Percentiles rank a stretch among this genome's conserved stretches.
phyloP scores from a whole-genome alignment of 2,113 vertebrate species.

The Colossoma macropomum region DNA sequence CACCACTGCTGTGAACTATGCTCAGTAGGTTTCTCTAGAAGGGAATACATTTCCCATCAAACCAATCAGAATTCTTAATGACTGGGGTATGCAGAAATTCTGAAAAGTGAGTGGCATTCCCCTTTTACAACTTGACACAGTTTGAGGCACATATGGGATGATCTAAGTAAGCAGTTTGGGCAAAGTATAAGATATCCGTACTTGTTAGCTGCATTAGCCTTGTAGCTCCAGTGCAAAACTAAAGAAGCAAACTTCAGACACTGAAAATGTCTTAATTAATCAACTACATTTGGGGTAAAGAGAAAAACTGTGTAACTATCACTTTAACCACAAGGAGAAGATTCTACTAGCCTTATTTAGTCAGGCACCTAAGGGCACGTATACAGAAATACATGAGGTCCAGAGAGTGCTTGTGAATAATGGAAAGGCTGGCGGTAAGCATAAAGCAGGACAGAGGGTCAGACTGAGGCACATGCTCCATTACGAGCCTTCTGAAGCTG shows the following conservation, averaged over 20 bases:
- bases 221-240: background rate
- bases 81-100: too few species aligned
- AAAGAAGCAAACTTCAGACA: background rate
- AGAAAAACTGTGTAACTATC: background rate
- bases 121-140: too few species aligned
- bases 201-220: background rate
- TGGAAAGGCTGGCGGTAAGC: slow-evolving; percentile 6
- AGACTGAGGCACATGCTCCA: background rate
- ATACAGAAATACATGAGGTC: background rate
- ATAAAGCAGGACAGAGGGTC: slow-evolving; percentile 25
- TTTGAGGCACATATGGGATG: too few species aligned
- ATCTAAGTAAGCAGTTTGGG: background rate
- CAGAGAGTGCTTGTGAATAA: slow-evolving; percentile 36
- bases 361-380: background rate
- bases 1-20: too few species aligned
- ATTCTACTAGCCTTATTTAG: background rate
- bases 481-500: background rate
- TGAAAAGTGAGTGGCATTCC: too few species aligned
- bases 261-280: background rate
- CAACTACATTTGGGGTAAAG: too few species aligned
- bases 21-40: too few species aligned
- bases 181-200: background rate
- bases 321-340: background rate
- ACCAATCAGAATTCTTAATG: too few species aligned
- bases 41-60: too few species aligned